Conservation (phyloP, 1,140 invertebrate species). For the Archivesica marissinica region DNA sequence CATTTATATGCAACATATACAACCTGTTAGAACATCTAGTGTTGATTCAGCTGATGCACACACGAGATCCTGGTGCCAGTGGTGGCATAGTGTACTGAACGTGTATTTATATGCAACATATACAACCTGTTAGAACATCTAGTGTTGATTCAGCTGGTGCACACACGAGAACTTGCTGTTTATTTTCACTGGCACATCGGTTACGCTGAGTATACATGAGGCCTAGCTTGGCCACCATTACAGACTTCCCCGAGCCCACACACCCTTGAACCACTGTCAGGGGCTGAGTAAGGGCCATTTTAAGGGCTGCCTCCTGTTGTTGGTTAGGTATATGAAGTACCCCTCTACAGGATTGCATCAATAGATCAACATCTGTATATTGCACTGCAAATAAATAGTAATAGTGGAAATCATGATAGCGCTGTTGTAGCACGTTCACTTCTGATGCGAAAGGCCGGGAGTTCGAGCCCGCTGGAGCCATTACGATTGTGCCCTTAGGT, state of each 20-base stretch:
- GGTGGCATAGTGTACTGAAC: too few species aligned
- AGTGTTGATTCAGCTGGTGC: conserved; percentile 78
- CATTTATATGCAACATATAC: too few species aligned
- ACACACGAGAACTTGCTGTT: conserved; percentile 79
- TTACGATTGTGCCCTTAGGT: too few species aligned
- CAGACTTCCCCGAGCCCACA: conserved; percentile 80
- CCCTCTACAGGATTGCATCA: conserved; percentile 50
- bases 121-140: conserved; percentile 80
- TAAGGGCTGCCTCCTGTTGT: conserved; percentile 73
- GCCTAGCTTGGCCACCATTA: conserved; percentile 70
- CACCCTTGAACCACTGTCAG: conserved; percentile 78
- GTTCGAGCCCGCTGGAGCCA: too few species aligned
- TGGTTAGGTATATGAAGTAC: conserved; percentile 59
- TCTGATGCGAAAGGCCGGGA: too few species aligned
- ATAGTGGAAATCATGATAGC: too few species aligned
- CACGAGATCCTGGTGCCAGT: conserved; percentile 76
- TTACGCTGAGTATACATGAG: conserved; percentile 74
- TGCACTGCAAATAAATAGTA: conserved; percentile 68
- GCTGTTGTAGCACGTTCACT: too few species aligned
- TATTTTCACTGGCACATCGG: conserved; percentile 25
- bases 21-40: conserved; percentile 80
- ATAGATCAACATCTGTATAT: conserved; percentile 67
- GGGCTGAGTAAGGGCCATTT: conserved; percentile 68
- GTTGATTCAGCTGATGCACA: conserved; percentile 80
- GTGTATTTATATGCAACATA: too few species aligned